Evolutionary conservation across 1,140 invertebrate genomes (phyloP).

Genomic region (Lerema accius): DNA sequence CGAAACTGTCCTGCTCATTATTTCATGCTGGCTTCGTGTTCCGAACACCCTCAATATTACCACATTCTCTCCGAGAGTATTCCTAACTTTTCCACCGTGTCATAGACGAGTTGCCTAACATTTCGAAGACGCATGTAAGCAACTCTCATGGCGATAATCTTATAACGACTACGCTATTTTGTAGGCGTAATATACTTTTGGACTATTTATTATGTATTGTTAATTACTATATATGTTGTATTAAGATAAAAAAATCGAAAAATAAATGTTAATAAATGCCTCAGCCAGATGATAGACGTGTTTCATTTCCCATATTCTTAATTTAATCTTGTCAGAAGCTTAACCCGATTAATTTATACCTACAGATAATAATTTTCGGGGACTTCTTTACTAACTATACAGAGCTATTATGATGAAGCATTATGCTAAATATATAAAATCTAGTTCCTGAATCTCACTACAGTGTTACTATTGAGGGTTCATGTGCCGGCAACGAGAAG

Average conservation of each 20-base stretch:
- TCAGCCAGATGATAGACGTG: constrained; percentile 73
- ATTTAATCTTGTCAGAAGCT: too few relatives aligned
- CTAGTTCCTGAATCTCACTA: too few relatives aligned
- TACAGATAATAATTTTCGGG: too few relatives aligned
- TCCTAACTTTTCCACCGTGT: constrained; percentile 69
- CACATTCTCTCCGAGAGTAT: constrained; percentile 65
- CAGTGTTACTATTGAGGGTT: too few relatives aligned
- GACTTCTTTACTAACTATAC: too few relatives aligned
- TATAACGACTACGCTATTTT: constrained; percentile 83
- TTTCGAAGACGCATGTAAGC: constrained; percentile 62
- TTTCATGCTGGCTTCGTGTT: constrained; percentile 32
- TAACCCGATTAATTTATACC: too few relatives aligned
- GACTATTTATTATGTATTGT: constrained; percentile 83
- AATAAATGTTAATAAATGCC: constrained; percentile 82
- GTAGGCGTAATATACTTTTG: constrained; percentile 83
- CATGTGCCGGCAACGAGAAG: too few relatives aligned
- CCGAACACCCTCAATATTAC: constrained; percentile 31
- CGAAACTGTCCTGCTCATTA: constrained; percentile 24
- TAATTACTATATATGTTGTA: constrained; percentile 83
- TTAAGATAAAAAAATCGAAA: constrained; percentile 78
- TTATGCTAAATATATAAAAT: too few relatives aligned
- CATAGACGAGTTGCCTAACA: constrained; percentile 75
- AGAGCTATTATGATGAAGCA: too few relatives aligned
- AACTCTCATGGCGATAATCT: constrained; percentile 80
- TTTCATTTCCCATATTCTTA: constrained; percentile 59